Percentiles rank a stretch among this genome's conserved stretches.
These are phyloP conservation scores for Acanthococcus lagerstroemiae DNA, from an alignment of 2,888 invertebrate species.

Conservation along the genomic window DNA sequence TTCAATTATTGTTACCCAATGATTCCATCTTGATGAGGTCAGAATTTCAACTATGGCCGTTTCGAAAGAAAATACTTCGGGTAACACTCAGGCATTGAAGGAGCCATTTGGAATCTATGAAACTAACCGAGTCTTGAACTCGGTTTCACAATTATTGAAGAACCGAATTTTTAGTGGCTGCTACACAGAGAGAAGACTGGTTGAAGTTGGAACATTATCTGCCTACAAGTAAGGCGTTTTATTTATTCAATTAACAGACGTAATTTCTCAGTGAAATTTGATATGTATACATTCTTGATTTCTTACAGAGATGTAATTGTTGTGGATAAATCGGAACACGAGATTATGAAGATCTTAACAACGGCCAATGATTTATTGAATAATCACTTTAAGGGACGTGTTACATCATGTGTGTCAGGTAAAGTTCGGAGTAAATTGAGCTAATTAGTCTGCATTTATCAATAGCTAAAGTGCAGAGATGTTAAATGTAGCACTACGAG, in stretches of 20 bases:
- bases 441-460: neutral
- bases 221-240: neutral
- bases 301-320: slow-evolving; percentile 32
- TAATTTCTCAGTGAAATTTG: too few species aligned
- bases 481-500: neutral
- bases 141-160: neutral
- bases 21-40: neutral
- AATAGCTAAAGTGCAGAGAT: neutral
- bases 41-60: neutral
- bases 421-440: too few species aligned
- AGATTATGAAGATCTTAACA: slow-evolving; percentile 11
- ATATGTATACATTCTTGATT: neutral
- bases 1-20: too few species aligned
- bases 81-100: too few species aligned
- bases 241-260: neutral
- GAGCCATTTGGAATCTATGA: too few species aligned
- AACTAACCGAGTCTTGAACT: neutral
- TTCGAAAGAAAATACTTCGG: too few species aligned
- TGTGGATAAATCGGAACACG: slow-evolving; percentile 27
- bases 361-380: neutral
- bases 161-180: slow-evolving; percentile 5
- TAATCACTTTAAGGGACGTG: neutral
- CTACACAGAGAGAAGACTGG: neutral
- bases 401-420: neutral
- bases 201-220: neutral